Evolutionary conservation across 2,113 vertebrate genomes (phyloP).

Genomic region (Gobius niger): DNA sequence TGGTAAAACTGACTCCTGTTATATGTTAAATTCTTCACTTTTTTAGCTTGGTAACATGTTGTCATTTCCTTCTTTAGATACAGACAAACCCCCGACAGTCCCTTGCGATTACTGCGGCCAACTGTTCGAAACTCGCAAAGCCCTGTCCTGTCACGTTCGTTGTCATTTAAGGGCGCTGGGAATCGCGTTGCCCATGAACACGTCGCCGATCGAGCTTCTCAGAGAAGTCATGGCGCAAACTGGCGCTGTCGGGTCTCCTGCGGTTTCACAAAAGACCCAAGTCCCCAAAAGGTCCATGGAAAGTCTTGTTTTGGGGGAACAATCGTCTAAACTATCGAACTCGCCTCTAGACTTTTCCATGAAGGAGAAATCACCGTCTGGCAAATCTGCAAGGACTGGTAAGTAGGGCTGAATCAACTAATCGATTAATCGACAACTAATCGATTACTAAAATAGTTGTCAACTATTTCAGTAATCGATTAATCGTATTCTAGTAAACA

Average conservation of each 20-base stretch:
- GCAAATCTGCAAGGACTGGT: constrained; percentile 58
- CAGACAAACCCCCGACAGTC: constrained; percentile 79
- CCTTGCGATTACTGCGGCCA: constrained; percentile 90
- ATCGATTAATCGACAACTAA: too few species aligned
- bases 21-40: not conserved
- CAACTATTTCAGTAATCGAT: too few species aligned
- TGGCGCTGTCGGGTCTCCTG: constrained; percentile 44
- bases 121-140: constrained; percentile 92
- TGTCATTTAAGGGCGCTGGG: constrained; percentile 91
- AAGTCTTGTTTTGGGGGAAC: constrained; percentile 18
- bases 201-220: constrained; percentile 88
- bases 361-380: constrained; percentile 56
- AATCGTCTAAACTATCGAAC: constrained; percentile 43
- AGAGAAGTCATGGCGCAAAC: constrained; percentile 82
- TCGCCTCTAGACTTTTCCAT: constrained; percentile 67
- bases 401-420: too few species aligned
- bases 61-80: constrained; percentile 42
- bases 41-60: not conserved
- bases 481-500: too few species aligned
- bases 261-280: constrained; percentile 35
- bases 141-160: constrained; percentile 89
- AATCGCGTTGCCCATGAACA: constrained; percentile 85
- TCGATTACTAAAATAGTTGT: too few species aligned
- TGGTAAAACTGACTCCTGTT: constrained; percentile 35
- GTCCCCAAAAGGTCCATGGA: constrained; percentile 51